Percentiles rank a stretch among this genome's conserved stretches.
phyloP scores from a whole-genome alignment of 1,140 invertebrate genomes.

The Drosophila ambigua region DNA sequence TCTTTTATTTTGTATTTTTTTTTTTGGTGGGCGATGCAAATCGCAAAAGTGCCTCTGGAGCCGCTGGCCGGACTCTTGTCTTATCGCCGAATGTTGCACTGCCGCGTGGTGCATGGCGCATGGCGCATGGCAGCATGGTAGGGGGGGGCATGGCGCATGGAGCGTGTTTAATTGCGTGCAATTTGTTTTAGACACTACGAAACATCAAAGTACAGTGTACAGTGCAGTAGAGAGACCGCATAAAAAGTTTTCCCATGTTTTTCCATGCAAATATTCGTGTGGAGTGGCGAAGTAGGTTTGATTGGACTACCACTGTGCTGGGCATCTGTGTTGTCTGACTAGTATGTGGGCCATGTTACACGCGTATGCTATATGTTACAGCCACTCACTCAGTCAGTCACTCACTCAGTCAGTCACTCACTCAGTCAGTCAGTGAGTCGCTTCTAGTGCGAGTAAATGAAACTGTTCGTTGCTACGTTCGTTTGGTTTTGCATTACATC shows the following conservation, averaged over 20 bases:
- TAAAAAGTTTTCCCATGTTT: too few relatives aligned
- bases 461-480: slow-evolving; percentile 19
- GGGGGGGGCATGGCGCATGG: slow-evolving; percentile 13
- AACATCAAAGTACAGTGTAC: slow-evolving; percentile 53
- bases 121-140: too few relatives aligned
- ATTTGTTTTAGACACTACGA: slow-evolving; percentile 72
- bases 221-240: not conserved
- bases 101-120: slow-evolving; percentile 10
- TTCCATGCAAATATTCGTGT: not conserved
- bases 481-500: slow-evolving; percentile 69
- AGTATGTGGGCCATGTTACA: slow-evolving; percentile 35
- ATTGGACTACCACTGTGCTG: slow-evolving; percentile 5
- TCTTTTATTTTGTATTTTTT: not conserved
- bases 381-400: slow-evolving; percentile 54
- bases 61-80: slow-evolving; percentile 15
- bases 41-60: slow-evolving; percentile 52
- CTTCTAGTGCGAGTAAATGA: slow-evolving; percentile 24
- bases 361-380: slow-evolving; percentile 58
- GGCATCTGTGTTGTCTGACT: slow-evolving; percentile 21
- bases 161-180: slow-evolving; percentile 81
- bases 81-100: slow-evolving; percentile 13
- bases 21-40: slow-evolving; percentile 50
- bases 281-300: not conserved
- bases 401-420: too few relatives aligned
- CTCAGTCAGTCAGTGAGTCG: too few relatives aligned